Conservation (phyloP, 2,797 vertebrate species). For the Cynopterus sphinx region DNA sequence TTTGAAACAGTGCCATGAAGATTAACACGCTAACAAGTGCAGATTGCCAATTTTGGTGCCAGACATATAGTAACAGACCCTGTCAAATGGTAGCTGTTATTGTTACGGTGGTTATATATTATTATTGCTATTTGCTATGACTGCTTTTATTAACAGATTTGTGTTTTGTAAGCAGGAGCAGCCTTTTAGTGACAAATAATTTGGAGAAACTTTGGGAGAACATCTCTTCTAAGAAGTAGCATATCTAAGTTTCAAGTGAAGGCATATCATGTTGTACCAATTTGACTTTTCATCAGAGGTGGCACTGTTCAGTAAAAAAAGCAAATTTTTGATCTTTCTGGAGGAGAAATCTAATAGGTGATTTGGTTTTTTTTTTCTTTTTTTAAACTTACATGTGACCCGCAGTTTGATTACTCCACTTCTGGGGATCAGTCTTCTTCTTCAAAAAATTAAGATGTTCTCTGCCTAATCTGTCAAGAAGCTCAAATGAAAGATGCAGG, state of each 20-base stretch:
- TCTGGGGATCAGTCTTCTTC: neutral
- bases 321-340: neutral
- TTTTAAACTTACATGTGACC: neutral
- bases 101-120: neutral
- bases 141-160: neutral
- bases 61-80: fast-evolving
- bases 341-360: neutral
- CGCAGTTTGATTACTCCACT: neutral
- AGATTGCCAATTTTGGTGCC: neutral
- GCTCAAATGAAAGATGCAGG: neutral
- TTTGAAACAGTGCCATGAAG: neutral
- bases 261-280: neutral
- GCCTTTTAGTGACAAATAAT: neutral
- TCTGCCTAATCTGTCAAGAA: neutral
- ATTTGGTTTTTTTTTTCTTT: neutral
- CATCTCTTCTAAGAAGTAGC: neutral
- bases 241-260: neutral
- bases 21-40: neutral
- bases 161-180: neutral
- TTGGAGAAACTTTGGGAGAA: neutral
- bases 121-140: neutral
- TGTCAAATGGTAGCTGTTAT: neutral
- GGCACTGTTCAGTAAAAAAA: neutral
- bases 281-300: neutral
- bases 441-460: neutral